Base-by-base conservation (phyloP, 2,888 invertebrate species). In the Corbicula japonica region DNA sequence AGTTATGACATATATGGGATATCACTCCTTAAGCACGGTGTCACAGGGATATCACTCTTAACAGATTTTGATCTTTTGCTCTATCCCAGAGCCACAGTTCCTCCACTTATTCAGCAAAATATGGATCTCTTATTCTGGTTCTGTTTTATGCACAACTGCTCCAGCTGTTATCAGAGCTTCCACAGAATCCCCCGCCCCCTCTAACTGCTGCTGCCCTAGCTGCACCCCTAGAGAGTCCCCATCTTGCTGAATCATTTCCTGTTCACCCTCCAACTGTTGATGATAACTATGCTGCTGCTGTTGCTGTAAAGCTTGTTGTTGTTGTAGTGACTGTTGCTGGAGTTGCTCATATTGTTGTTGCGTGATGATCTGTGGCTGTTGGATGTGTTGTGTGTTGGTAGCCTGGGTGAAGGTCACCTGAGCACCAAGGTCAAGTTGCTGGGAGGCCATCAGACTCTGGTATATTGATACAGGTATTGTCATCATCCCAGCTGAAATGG, bases 401-500 rank as follows among this genome's bases (percentile, higher is more conserved):
- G 66, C 66, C 26, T 66, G 66, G 12, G 52, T 66, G 41, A 79
- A 65, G 21, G 65, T 41, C 8, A 70, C 35, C 74, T 77, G 74
- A 30, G 66, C 46, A 12, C 44, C 26, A 30, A 66, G 46, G n/a
- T 38, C 46, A 1, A 73, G 56, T 41, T 70, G 75, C 44, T 74
- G 74, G 15, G 79, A 66, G 2, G 98, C 97, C 92, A 98, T 97
- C 95, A 98, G 97, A 79, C 97, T 97, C 94, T 98, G 98, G 95
- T 98, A 98, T 96, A 98, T 97, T 83, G 97, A 97, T 83, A 98
- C 97, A 69, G 98, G 98, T 89, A 98, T 97, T 66, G 98, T 98
- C 93, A 98, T 97, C 94, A 98, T 97, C 77, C 98, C 98, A 89
- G 97, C 97, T 89, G 97, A 56, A 75, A 50, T 41, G 52, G 34